Percentiles rank a stretch among this genome's conserved stretches.
Evolutionary conservation across 2,113 vertebrate genomes (phyloP).

Genomic region (Ochotona princeps): DNA sequence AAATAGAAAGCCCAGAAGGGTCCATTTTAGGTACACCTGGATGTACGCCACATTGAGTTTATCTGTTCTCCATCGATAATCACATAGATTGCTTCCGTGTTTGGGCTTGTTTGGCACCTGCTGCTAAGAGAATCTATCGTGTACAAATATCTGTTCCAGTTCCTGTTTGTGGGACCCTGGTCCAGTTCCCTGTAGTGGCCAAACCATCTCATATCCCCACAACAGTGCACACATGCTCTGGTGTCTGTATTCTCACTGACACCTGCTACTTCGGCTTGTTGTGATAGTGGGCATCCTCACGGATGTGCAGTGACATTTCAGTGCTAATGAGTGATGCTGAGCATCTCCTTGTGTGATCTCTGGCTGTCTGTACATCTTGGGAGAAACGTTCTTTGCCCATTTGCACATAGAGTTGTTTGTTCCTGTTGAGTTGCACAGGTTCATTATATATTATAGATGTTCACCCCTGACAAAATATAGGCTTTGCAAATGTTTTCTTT

Average conservation of each 20-base stretch:
- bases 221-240: not conserved
- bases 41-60: not conserved
- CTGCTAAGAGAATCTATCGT: not conserved
- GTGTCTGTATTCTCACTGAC: not conserved
- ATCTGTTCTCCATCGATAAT: too few relatives aligned
- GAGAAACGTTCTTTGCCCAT: not conserved
- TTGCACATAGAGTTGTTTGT: not conserved
- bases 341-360: not conserved
- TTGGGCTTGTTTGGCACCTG: not conserved
- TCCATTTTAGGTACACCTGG: too few relatives aligned
- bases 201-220: fast-evolving
- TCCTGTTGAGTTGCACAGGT: not conserved
- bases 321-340: not conserved
- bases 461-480: not conserved
- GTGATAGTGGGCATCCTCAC: too few relatives aligned
- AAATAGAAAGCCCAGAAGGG: too few relatives aligned
- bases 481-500: not conserved
- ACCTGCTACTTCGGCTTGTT: too few relatives aligned
- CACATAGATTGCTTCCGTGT: not conserved
- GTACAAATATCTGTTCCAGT: not conserved
- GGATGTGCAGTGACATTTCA: not conserved
- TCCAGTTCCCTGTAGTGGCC: not conserved
- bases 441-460: not conserved
- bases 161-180: not conserved
- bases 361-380: not conserved